These are phyloP conservation scores for Pomatorhinus ruficollis DNA, from an alignment of 2,113 vertebrate genomes.

Conservation along the genomic window DNA sequence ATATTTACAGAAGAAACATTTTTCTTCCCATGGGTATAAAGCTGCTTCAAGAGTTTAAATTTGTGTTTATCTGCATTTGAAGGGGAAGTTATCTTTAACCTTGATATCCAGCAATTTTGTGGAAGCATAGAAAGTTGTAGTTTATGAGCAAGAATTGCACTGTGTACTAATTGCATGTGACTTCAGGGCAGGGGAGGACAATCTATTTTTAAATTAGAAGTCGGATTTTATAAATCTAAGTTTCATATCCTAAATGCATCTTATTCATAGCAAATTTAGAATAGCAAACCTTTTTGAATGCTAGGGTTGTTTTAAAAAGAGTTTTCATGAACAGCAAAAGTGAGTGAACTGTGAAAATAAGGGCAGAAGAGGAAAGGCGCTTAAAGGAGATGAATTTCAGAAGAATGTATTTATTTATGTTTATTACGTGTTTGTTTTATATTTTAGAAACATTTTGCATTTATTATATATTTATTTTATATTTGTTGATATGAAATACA, in stretches of 20 bases:
- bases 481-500: background rate
- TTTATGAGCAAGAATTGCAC: background rate
- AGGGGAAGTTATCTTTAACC: background rate
- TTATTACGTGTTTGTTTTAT: background rate
- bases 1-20: background rate
- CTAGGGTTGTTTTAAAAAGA: background rate
- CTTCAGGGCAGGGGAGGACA: accelerated
- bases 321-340: background rate
- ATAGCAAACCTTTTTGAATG: background rate
- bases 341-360: accelerated
- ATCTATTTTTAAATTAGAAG: background rate
- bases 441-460: background rate
- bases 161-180: background rate
- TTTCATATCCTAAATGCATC: background rate
- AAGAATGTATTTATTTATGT: background rate
- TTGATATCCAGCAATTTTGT: background rate
- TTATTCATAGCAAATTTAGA: background rate
- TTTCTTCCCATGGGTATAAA: background rate
- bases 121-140: background rate
- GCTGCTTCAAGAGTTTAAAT: background rate
- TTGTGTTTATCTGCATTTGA: background rate
- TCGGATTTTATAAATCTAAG: background rate
- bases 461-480: background rate
- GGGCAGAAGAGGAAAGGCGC: background rate
- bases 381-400: background rate